A percentile compares a stretch with the other conserved stretches of the same genome.
phyloP scores from a whole-genome alignment of 2,113 vertebrate species.

The Chaetops frenatus region DNA sequence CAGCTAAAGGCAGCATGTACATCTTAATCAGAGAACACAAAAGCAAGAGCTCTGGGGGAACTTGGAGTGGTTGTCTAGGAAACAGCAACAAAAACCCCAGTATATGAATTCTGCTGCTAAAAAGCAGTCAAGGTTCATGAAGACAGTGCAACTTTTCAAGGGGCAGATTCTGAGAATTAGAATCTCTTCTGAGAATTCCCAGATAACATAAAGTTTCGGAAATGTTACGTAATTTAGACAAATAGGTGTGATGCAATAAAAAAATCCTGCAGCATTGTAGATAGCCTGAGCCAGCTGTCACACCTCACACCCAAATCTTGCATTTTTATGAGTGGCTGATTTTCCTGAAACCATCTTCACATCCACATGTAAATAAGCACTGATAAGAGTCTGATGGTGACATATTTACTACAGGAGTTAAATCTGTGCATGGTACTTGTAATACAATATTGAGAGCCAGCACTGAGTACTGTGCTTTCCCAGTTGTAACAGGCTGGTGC shows the following conservation, averaged over 20 bases:
- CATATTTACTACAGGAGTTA: background rate
- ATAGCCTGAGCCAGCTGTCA: background rate
- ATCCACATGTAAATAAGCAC: background rate
- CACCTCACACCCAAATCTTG: background rate
- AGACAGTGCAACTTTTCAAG: background rate
- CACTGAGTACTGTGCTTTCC: background rate
- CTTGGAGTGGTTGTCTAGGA: conserved; percentile 44
- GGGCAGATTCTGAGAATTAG: background rate
- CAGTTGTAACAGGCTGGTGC: background rate
- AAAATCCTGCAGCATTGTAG: background rate
- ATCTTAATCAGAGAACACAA: conserved; percentile 16
- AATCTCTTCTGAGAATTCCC: background rate
- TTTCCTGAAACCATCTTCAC: background rate
- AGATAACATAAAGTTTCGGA: background rate
- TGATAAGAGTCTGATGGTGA: background rate
- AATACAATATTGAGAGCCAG: background rate
- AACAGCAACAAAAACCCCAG: background rate
- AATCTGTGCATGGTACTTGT: background rate
- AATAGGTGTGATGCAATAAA: background rate
- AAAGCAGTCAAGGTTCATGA: background rate
- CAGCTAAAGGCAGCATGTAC: conserved; percentile 21
- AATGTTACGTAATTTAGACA: background rate
- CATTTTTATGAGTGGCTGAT: background rate
- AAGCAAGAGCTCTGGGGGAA: conserved; percentile 20
- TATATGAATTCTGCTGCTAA: conserved; percentile 2